These are phyloP conservation scores for Clistopyga incitator DNA, from an alignment of 2,888 invertebrate species.

Conservation along the genomic window DNA sequence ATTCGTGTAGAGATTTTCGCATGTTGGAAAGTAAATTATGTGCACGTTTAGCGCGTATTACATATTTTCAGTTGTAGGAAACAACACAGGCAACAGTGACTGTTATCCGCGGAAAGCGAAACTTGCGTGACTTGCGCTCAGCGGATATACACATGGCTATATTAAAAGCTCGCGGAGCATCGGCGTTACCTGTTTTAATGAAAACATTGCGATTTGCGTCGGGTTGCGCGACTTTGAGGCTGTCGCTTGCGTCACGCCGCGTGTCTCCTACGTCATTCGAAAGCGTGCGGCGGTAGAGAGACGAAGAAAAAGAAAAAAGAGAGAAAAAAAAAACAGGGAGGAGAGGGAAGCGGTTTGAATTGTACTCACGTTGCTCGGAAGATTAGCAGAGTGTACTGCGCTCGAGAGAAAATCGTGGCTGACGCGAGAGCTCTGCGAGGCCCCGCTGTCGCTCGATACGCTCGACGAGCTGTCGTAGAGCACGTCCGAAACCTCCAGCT, in stretches of 20 bases:
- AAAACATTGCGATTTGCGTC: neutral
- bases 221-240: slow-evolving; percentile 4
- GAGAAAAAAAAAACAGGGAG: slow-evolving; percentile 3
- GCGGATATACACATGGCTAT: no score
- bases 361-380: slow-evolving; percentile 78
- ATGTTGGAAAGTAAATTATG: no score
- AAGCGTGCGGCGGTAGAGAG: slow-evolving; percentile 20
- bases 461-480: slow-evolving; percentile 87
- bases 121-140: no score
- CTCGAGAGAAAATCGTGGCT: slow-evolving; percentile 83
- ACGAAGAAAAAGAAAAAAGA: no score
- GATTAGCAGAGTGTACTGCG: slow-evolving; percentile 76
- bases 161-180: no score
- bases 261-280: slow-evolving; percentile 18
- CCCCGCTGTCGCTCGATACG: slow-evolving; percentile 87
- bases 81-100: no score
- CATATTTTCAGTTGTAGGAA: no score
- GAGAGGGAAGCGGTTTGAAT: neutral
- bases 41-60: no score
- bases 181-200: neutral
- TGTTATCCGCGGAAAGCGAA: no score
- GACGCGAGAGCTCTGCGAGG: slow-evolving; percentile 86
- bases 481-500: slow-evolving; percentile 87
- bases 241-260: slow-evolving; percentile 18
- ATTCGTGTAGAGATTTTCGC: no score